A percentile compares a stretch with the other conserved stretches of the same genome.
Conservation (phyloP, 2,113 vertebrate species). For the Gyps fulvus region DNA sequence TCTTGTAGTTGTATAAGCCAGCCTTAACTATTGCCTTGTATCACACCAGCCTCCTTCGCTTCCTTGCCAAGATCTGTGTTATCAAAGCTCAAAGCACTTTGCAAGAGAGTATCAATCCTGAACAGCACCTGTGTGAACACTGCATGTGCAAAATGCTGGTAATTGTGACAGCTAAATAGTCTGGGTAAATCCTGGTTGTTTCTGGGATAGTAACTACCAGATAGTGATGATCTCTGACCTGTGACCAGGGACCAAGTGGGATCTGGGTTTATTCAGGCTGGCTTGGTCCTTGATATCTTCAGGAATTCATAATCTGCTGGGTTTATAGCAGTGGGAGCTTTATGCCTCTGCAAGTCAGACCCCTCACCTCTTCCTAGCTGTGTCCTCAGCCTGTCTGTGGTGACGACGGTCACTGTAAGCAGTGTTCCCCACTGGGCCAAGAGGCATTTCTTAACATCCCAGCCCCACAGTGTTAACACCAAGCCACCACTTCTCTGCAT, state of each 20-base stretch:
- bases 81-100: background rate
- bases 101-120: background rate
- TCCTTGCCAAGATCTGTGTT: background rate
- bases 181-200: background rate
- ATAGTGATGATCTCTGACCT: background rate
- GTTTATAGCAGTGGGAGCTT: background rate
- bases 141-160: background rate
- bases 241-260: no score
- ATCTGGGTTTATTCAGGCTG: background rate
- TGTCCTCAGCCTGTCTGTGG: background rate
- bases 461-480: background rate
- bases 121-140: accelerated
- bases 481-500: background rate
- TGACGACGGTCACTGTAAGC: accelerated
- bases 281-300: background rate
- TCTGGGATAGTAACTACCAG: background rate
- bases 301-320: background rate
- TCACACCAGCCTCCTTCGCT: background rate
- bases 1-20: background rate
- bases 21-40: background rate
- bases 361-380: background rate
- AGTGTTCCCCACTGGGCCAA: accelerated
- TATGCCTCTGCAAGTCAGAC: no score
- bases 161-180: accelerated
- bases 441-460: background rate